phyloP scores from a whole-genome alignment of 2,888 invertebrate genomes.

The Trichopoda pennipes region DNA sequence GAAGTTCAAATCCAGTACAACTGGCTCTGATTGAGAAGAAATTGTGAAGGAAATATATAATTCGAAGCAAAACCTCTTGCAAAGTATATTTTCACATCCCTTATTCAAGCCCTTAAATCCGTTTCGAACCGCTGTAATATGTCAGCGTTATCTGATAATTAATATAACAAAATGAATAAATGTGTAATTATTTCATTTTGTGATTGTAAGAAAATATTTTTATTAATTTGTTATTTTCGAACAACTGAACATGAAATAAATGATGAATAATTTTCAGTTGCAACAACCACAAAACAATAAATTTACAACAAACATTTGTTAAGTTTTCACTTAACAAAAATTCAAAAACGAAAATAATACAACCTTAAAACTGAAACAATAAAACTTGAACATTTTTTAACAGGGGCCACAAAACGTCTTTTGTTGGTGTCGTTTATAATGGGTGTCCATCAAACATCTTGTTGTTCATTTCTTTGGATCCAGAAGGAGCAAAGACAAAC shows the following conservation, averaged over 20 bases:
- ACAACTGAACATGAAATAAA: slow-evolving; percentile 26
- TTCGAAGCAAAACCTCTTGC: too few relatives aligned
- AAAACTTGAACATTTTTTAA: slow-evolving; percentile 31
- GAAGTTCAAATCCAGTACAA: too few relatives aligned
- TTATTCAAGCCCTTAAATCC: too few relatives aligned
- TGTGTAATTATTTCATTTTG: too few relatives aligned
- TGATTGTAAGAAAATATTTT: too few relatives aligned
- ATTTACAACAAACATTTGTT: slow-evolving; percentile 47
- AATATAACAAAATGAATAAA: too few relatives aligned
- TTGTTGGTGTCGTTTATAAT: slow-evolving; percentile 67
- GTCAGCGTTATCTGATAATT: too few relatives aligned
- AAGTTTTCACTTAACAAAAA: slow-evolving; percentile 55
- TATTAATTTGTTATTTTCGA: too few relatives aligned
- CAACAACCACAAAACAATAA: slow-evolving; percentile 1
- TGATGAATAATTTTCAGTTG: slow-evolving; percentile 53
- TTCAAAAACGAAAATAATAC: slow-evolving; percentile 10
- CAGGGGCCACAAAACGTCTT: slow-evolving; percentile 45
- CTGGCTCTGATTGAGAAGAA: too few relatives aligned
- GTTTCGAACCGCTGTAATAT: too few relatives aligned
- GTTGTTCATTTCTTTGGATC: slow-evolving; percentile 27
- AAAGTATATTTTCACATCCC: too few relatives aligned
- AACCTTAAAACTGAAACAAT: slow-evolving; percentile 47
- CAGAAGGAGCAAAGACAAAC: slow-evolving; percentile 22
- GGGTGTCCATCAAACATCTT: slow-evolving; percentile 66
- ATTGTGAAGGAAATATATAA: too few relatives aligned